phyloP scores from a whole-genome alignment of 1,140 invertebrate genomes.

The Chelonus insularis region DNA sequence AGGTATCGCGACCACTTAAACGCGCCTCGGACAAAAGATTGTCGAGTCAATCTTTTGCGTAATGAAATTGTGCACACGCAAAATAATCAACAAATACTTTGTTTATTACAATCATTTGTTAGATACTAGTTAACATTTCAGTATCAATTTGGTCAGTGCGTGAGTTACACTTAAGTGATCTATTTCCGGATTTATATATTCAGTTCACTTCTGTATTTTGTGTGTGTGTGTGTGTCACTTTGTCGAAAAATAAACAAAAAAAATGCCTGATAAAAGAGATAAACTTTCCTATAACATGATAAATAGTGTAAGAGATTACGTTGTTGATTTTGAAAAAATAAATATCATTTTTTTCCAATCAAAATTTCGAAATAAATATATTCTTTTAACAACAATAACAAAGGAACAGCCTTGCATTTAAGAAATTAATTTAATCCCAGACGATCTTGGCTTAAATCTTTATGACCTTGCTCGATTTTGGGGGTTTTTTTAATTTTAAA shows the following conservation, averaged over 20 bases:
- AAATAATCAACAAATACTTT: neutral
- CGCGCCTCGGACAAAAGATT: conserved; percentile 8
- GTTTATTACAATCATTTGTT: conserved; percentile 12
- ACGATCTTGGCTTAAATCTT: neutral
- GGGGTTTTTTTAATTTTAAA: neutral
- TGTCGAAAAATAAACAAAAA: neutral
- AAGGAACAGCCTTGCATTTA: neutral
- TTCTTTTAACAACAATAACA: no score
- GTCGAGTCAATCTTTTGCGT: conserved; percentile 17
- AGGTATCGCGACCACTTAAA: neutral
- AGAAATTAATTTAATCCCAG: neutral
- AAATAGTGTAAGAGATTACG: conserved; percentile 16
- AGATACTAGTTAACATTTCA: neutral
- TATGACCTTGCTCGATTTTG: neutral
- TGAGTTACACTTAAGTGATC: neutral
- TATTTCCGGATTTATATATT: neutral
- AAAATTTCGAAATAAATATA: neutral
- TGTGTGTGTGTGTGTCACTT: neutral
- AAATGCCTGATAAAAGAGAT: conserved; percentile 19
- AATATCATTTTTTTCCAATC: neutral
- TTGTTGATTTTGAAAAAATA: neutral
- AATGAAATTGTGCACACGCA: conserved; percentile 8
- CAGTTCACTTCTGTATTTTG: no score
- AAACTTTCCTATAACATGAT: conserved; percentile 5
- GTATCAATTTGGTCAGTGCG: conserved; percentile 8